Evolutionary conservation across 2,888 invertebrate species (phyloP), one percentile per base, ranked within the genome.

Genomic region (Falcaria lacertinaria): DNA sequence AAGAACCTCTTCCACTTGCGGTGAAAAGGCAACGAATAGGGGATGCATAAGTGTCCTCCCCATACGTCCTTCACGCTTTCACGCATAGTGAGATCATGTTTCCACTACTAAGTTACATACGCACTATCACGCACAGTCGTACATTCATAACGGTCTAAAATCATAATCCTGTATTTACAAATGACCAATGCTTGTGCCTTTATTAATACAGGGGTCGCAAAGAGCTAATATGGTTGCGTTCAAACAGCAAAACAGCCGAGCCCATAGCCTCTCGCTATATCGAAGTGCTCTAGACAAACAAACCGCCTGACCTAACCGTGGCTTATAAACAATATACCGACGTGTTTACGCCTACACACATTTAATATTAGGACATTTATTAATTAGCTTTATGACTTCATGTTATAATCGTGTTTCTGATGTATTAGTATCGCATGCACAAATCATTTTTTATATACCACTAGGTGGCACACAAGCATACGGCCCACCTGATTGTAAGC

Each of bases 181-280:
- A 19, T 19, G 19, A 19, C n/a, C n/a, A n/a, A n/a, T n/a, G n/a
- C n/a, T n/a, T n/a, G 6, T 19, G 3, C 4, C 4, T 34, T 7
- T 25, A 25, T 28, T 28, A 28, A 28, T 19, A 6, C 3, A 19
- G 35, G 13, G 47, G 54, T 57, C 47, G 59, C 43, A 55, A 60
- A 68, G 68, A 78, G 71, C 69, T 77, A 79, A 83, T 80, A 83
- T 75, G 54, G 65, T 53, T 68, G 65, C 59, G 66, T 50, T 69
- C 66, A 81, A 82, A 81, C 78, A 74, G 71, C 22, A 22, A 22
- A n/a, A n/a, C n/a, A n/a, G n/a, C n/a, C n/a, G 52, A 54, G 69
- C 70, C 71, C 42, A 69, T 60, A 73, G 74, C 67, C 50, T 45
- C 48, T 44, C 54, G 62, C 63, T 57, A 71, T 69, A 71, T 76